Evolutionary conservation across 2,113 vertebrate genomes (phyloP).

Genomic region (Montifringilla adamsi): DNA sequence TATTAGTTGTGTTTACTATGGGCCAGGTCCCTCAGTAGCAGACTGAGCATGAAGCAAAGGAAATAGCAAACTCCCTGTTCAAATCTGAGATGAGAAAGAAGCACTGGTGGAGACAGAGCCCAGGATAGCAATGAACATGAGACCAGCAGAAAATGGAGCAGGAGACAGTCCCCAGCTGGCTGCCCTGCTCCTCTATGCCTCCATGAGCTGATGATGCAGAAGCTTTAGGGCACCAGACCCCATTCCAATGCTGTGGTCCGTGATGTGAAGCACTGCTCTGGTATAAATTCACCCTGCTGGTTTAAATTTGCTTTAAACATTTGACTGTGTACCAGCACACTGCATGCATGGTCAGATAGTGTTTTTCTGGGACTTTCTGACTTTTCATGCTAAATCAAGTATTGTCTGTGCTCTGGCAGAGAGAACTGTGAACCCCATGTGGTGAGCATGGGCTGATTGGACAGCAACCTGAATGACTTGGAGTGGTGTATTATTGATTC

Average conservation of each 20-base stretch:
- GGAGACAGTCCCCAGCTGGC: not conserved
- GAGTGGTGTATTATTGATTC: not conserved
- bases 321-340: not conserved
- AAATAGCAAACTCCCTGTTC: not conserved
- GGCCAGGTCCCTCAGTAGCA: not conserved
- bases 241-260: not conserved
- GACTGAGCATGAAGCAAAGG: not conserved
- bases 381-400: not conserved
- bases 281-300: not conserved
- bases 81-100: not conserved
- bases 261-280: not conserved
- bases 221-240: not conserved
- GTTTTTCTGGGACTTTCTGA: not conserved
- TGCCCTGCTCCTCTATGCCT: not conserved
- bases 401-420: not conserved
- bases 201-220: not conserved
- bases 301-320: not conserved
- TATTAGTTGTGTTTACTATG: not conserved
- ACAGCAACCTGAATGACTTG: not conserved
- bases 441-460: not conserved
- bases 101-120: not conserved
- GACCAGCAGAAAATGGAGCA: not conserved
- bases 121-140: not conserved
- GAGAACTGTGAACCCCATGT: not conserved
- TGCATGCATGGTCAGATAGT: not conserved